These are phyloP conservation scores for Pseudopleuronectes americanus DNA, from an alignment of 2,797 vertebrate species.

Conservation along the genomic window DNA sequence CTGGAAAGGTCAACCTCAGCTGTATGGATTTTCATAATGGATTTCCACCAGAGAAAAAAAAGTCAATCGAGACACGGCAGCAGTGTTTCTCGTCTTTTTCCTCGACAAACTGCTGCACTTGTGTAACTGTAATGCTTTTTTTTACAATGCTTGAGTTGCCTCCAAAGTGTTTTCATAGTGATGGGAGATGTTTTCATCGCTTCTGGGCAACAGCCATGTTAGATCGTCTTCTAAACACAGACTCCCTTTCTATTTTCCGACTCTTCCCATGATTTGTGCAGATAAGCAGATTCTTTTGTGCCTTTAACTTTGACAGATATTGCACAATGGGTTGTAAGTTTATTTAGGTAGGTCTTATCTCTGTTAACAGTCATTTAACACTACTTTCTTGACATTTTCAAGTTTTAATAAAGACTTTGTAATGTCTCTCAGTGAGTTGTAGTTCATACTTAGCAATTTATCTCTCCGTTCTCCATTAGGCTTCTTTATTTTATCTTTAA, in stretches of 20 bases:
- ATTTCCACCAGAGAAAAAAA: constrained; percentile 54
- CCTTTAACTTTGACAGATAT: constrained; percentile 19
- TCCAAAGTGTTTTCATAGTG: not conserved
- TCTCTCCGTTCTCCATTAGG: too few relatives aligned
- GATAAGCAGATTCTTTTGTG: constrained; percentile 3
- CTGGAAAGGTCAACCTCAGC: constrained; percentile 67
- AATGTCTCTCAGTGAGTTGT: too few relatives aligned
- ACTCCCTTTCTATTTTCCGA: not conserved
- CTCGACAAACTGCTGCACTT: not conserved
- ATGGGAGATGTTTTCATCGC: not conserved
- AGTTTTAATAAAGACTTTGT: too few relatives aligned
- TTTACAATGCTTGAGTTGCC: not conserved
- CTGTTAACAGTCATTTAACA: too few relatives aligned
- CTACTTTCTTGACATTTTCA: too few relatives aligned
- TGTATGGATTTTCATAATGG: constrained; percentile 72
- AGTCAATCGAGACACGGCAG: constrained; percentile 47
- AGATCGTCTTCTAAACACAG: not conserved
- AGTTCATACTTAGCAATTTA: too few relatives aligned
- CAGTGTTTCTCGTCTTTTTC: constrained; percentile 25
- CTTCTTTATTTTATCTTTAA: too few relatives aligned
- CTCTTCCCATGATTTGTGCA: not conserved
- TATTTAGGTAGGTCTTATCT: too few relatives aligned
- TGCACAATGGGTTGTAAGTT: too few relatives aligned
- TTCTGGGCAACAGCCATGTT: not conserved
- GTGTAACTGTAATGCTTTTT: too few relatives aligned